Evolutionary conservation across 2,797 vertebrate species (phyloP), one percentile per base, ranked within the genome.

Genomic region (Myiotriccus ornatus): DNA sequence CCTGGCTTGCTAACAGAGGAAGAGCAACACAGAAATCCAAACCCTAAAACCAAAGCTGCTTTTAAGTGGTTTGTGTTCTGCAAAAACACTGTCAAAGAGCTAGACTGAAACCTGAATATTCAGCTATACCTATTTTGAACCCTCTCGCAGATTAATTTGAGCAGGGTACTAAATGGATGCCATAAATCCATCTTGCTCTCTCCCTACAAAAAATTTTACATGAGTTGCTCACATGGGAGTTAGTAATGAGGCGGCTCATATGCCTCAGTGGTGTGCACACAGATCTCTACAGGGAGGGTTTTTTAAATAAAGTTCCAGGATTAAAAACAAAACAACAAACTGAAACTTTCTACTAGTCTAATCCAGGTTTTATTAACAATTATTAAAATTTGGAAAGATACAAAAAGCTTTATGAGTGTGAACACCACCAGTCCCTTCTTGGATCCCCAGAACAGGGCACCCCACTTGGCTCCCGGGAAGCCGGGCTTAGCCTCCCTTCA

Each of bases 31-130:
- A 30, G 46, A 94, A 94, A 96, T 78, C 46, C 77, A 91, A 91
- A 89, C 65, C 43, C 74, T 57, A 88, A 93, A 94, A 64, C 68
- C 44, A 79, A 89, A 80, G 41, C 78, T 80, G 56, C 68, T 96
- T 94, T 92, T 41, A 85, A 94, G 87, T 49, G 60, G 89, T 57
- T 70, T 76, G 41, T 0, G 0, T 76, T 92, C 75, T 79, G 37
- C 75, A 93, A 87, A 89, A 76, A 59, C n/a, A 47, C 15, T 3
- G 37, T 82, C 32, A 50, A 62, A 76, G 60, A 92, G 20, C 87
- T 24, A 46, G 47, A 79, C 67, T 59, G 68, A 77, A 94, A 87
- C 41, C 22, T 68, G 19, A 90, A 59, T 85, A 79, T 73, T 79
- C 60, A 91, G 35, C 41, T 19, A 13, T 11, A 77, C 7, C 0